Percentiles rank a stretch among this genome's conserved stretches.
Evolutionary conservation across 2,797 vertebrate genomes (phyloP).

Genomic region (Falco naumanni): DNA sequence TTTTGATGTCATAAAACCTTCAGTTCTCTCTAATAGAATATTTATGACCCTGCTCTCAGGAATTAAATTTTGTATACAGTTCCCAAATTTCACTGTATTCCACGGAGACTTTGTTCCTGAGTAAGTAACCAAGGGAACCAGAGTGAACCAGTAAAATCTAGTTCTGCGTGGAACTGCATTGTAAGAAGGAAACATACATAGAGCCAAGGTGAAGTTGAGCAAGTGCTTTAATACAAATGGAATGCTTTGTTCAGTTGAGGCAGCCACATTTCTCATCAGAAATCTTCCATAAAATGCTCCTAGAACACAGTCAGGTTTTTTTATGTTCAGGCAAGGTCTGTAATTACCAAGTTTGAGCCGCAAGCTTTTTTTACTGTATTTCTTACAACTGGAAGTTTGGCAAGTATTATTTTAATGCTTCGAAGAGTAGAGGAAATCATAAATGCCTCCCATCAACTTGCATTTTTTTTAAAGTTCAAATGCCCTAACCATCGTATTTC

Average conservation of each 20-base stretch:
- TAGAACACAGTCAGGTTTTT: background rate
- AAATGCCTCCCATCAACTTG: background rate
- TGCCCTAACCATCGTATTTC: background rate
- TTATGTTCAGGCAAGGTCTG: background rate
- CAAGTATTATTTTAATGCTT: background rate
- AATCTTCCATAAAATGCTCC: background rate
- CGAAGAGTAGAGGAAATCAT: background rate
- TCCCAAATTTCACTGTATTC: background rate
- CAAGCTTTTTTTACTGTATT: background rate
- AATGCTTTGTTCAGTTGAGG: background rate
- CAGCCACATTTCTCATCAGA: background rate
- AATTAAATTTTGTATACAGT: background rate
- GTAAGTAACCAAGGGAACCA: constrained; percentile 27
- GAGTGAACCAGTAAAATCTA: background rate
- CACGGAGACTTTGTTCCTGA: background rate
- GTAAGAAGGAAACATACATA: background rate
- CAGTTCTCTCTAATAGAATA: background rate
- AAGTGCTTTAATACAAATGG: background rate
- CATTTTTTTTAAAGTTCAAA: background rate
- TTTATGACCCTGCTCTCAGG: background rate
- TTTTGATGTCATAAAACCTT: background rate
- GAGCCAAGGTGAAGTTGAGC: background rate
- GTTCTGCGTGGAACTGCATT: background rate
- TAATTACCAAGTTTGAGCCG: background rate
- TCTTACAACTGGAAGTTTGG: background rate